These are phyloP conservation scores for Eptesicus fuscus DNA, from an alignment of 2,113 vertebrate species.

Conservation along the genomic window DNA sequence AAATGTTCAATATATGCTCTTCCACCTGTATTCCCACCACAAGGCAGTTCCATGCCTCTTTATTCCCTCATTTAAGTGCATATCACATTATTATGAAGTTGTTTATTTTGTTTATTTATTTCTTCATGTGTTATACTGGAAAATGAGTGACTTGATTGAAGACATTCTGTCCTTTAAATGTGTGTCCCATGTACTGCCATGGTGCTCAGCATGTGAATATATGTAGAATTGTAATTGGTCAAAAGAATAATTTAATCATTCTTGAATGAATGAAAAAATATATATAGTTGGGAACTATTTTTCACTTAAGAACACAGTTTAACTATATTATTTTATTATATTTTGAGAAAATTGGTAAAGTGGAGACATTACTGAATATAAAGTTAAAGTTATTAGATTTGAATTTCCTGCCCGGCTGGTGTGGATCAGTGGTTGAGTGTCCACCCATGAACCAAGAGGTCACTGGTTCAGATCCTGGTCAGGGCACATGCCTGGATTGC, in stretches of 20 bases:
- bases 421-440: too few relatives aligned
- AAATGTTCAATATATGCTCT: background rate
- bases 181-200: background rate
- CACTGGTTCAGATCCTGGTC: too few relatives aligned
- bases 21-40: background rate
- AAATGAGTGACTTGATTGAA: background rate
- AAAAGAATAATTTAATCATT: background rate
- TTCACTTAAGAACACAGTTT: background rate
- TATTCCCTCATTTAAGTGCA: background rate
- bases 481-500: too few relatives aligned
- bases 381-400: background rate
- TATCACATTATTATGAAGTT: background rate
- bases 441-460: too few relatives aligned
- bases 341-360: background rate
- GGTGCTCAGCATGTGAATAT: background rate
- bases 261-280: background rate
- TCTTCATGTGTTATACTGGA: background rate
- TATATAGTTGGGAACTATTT: background rate
- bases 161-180: background rate
- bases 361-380: background rate
- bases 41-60: background rate
- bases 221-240: background rate
- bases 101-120: background rate
- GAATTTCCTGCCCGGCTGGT: too few relatives aligned
- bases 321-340: background rate